phyloP scores from a whole-genome alignment of 2,113 vertebrate genomes.

The Melospiza georgiana region DNA sequence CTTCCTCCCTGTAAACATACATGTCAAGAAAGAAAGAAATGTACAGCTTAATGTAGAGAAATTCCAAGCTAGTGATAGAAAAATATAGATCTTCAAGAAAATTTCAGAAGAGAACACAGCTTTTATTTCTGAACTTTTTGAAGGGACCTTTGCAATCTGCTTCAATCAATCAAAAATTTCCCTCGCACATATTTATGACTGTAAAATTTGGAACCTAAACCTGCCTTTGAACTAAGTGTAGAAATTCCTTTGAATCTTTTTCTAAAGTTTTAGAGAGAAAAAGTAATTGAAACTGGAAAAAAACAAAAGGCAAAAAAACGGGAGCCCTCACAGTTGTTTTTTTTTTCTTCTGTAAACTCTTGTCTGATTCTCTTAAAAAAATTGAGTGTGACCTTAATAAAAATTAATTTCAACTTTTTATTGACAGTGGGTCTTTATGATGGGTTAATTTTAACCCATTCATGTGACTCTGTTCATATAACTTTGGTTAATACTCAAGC shows the following conservation, averaged over 20 bases:
- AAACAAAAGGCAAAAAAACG: not conserved
- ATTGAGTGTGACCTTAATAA: not conserved
- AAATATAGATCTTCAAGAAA: not conserved
- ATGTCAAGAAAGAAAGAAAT: not conserved
- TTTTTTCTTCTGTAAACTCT: not conserved
- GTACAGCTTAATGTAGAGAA: not conserved
- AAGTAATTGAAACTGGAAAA: not conserved
- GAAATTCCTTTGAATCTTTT: not conserved
- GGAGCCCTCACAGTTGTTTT: not conserved
- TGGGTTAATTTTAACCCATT: not conserved
- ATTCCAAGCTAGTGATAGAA: not conserved
- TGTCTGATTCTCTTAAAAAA: not conserved
- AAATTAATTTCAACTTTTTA: not conserved
- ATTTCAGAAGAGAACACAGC: not conserved
- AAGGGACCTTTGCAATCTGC: not conserved
- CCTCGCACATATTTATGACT: not conserved
- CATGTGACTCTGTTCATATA: not conserved
- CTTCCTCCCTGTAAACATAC: not conserved
- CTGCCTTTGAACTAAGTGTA: not conserved
- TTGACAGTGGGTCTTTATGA: not conserved
- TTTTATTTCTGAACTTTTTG: not conserved
- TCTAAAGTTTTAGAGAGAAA: not conserved
- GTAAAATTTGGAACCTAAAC: not conserved
- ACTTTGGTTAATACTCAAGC: not conserved
- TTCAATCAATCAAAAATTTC: not conserved